Evolutionary conservation across 2,113 vertebrate genomes (phyloP), one percentile per base, ranked within the genome.

Genomic region (Catagonus wagneri): DNA sequence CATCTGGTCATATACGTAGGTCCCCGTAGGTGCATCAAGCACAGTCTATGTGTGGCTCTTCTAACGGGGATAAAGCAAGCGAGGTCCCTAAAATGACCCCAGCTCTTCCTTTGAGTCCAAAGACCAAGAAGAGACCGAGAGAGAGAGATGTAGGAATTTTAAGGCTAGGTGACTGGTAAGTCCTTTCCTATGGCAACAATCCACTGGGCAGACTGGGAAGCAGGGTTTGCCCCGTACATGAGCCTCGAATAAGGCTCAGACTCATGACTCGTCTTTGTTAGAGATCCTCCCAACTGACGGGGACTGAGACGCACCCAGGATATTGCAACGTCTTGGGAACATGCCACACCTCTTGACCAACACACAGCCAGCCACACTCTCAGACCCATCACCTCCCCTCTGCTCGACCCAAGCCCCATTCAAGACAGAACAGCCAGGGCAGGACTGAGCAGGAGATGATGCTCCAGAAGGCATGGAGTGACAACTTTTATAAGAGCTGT

Each of bases 401-500:
- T 84, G 66, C 68, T 93, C 17, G 93, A 17, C n/a, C 34, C 58
- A 93, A 89, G 36, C 29, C 36, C 32, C n/a, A 56, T 27, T 87
- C 60, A 75, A 52, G 78, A 54, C 83, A n/a, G n/a, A n/a, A n/a
- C n/a, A n/a, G n/a, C n/a, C n/a, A n/a, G 75, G 92, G 75, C 60
- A 66, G 61, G 80, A 32, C 34, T 93, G 56, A 94, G 58, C 20
- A 63, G 19, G 4, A 7, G 3, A 54, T 58, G 25, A 39, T 58
- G 60, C 60, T 90, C 32, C 56, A 94, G 85, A 80, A 60, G 0
- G 15, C 54, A 66, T 0, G 15, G 29, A 20, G 22, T 84, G 90
- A 81, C 25, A 9, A 61, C 72, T 86, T 84, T 80, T 61, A 52
- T 36, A 72, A 79, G 60, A 84, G 54, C 29, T 78, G 16, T 39